Evolutionary conservation across 2,797 vertebrate species (phyloP).

Genomic region (Carcharodon carcharias): DNA sequence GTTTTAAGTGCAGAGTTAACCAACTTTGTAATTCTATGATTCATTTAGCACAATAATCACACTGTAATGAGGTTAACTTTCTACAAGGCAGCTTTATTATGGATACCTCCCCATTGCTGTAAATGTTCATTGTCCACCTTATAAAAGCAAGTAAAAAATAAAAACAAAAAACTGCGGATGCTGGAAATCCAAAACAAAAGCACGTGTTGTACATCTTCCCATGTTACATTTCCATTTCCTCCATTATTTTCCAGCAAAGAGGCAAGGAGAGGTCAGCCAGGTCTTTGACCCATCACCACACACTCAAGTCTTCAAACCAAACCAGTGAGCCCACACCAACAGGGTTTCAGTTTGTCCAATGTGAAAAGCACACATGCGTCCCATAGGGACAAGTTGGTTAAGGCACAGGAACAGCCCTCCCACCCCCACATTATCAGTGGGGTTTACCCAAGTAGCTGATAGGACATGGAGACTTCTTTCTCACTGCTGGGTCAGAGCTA

Average conservation of each 20-base stretch:
- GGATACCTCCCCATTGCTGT: background rate
- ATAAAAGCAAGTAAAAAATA: too few relatives aligned
- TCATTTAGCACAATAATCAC: background rate
- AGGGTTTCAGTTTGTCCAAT: background rate
- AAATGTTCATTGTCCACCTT: background rate
- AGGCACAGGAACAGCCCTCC: too few relatives aligned
- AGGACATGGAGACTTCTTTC: too few relatives aligned
- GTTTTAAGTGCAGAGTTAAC: background rate
- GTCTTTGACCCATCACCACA: background rate
- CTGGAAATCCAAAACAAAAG: too few relatives aligned
- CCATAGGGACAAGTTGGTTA: too few relatives aligned
- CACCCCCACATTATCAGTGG: background rate
- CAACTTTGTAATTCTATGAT: background rate
- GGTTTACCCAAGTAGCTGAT: too few relatives aligned
- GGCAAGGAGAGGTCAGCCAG: background rate
- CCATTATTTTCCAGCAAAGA: background rate
- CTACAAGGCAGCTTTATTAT: background rate
- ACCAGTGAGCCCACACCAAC: background rate
- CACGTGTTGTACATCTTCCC: background rate
- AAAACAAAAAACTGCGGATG: too few relatives aligned
- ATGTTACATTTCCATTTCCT: background rate
- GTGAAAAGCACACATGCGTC: background rate
- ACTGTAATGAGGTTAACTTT: background rate
- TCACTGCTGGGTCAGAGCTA: too few relatives aligned
- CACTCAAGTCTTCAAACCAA: background rate